These are phyloP conservation scores for Ceyx melanurus DNA, from an alignment of 2,113 vertebrate species.

Conservation along the genomic window DNA sequence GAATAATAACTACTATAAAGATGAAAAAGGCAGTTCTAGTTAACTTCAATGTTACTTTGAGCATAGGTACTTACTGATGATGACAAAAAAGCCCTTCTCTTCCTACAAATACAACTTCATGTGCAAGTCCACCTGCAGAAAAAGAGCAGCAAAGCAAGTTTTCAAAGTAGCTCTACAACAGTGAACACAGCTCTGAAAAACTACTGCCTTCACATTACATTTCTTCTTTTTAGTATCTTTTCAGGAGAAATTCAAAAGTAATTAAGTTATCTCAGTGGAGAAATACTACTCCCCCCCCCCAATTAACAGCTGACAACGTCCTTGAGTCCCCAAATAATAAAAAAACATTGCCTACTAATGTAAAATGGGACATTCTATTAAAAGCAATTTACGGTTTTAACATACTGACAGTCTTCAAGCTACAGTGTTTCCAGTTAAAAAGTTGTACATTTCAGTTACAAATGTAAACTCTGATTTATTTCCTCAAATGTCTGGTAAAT, in stretches of 20 bases:
- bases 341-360: background rate
- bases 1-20: background rate
- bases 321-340: slow-evolving; percentile 15
- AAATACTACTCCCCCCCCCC: background rate
- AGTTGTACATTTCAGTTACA: background rate
- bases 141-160: background rate
- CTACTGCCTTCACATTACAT: background rate
- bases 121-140: background rate
- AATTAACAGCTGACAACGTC: slow-evolving; percentile 19
- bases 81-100: background rate
- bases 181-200: background rate
- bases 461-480: background rate
- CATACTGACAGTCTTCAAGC: background rate
- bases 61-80: slow-evolving; percentile 42
- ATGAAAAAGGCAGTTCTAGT: background rate
- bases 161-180: background rate
- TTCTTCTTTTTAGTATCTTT: background rate
- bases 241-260: background rate
- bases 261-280: background rate
- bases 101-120: background rate
- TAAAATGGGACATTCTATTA: background rate
- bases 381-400: background rate
- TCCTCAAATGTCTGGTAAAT: background rate
- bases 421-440: background rate
- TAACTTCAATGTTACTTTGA: background rate